Evolutionary conservation across 1,140 invertebrate species (phyloP).

Genomic region (Heliconius eleuchia): DNA sequence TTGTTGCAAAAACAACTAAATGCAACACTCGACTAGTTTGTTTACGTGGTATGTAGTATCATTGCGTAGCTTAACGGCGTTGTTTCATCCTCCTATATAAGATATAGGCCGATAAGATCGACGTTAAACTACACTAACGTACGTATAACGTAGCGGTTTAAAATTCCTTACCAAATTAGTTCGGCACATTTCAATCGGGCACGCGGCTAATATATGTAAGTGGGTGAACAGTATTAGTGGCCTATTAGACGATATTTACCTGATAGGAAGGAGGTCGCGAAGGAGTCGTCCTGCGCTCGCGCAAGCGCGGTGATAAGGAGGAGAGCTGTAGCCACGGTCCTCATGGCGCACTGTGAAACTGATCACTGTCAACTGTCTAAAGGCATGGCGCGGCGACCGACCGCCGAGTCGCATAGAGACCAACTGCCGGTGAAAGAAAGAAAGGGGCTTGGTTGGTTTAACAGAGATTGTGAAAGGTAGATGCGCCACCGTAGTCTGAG

Average conservation of each 20-base stretch:
- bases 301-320: conserved; percentile 48
- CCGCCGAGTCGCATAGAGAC: conserved; percentile 35
- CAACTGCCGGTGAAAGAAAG: conserved; percentile 42
- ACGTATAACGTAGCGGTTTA: conserved; percentile 31
- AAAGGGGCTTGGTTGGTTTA: conserved; percentile 25
- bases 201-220: conserved; percentile 35
- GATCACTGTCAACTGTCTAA: conserved; percentile 40
- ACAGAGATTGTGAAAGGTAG: conserved; percentile 35
- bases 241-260: conserved; percentile 76
- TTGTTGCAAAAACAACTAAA: background rate
- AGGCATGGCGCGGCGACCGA: conserved; percentile 41
- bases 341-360: conserved; percentile 53
- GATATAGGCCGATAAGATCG: conserved; percentile 14
- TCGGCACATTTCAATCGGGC: conserved; percentile 39
- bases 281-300: conserved; percentile 86
- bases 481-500: conserved; percentile 9
- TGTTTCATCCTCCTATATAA: background rate
- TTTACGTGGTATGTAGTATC: conserved; percentile 22
- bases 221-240: conserved; percentile 26
- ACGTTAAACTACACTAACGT: conserved; percentile 25
- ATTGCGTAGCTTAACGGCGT: background rate
- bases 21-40: conserved; percentile 19
- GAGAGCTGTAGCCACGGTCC: conserved; percentile 41
- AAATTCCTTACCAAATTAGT: conserved; percentile 44
- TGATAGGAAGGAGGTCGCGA: conserved; percentile 89